Conservation (phyloP, 2,113 vertebrate species). For the Pterophyllum scalare region DNA sequence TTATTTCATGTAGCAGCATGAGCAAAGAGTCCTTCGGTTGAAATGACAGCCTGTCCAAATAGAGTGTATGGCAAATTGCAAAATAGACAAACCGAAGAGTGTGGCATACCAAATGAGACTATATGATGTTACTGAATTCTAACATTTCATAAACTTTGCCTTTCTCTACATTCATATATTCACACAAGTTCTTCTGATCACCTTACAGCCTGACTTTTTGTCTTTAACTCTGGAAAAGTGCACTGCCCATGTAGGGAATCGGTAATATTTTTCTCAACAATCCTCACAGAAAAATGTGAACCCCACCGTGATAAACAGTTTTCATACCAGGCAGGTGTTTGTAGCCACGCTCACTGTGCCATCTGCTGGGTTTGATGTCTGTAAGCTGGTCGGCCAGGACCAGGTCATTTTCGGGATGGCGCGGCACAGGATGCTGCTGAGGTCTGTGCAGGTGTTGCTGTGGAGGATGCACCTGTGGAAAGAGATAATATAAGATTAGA, state of each 20-base stretch:
- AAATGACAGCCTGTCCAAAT: no score
- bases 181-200: no score
- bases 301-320: not conserved
- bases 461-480: constrained; percentile 45
- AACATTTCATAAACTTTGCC: no score
- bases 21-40: no score
- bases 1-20: no score
- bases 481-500: constrained; percentile 22
- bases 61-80: no score
- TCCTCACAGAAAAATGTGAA: not conserved
- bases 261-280: not conserved
- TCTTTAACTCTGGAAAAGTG: no score
- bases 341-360: constrained; percentile 57
- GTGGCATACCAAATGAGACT: no score
- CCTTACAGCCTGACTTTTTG: no score
- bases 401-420: constrained; percentile 43
- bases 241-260: not conserved
- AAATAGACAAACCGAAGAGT: no score
- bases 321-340: constrained; percentile 72
- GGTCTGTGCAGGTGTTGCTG: constrained; percentile 28
- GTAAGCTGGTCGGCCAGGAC: constrained; percentile 42
- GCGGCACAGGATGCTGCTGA: not conserved
- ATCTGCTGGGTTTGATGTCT: constrained; percentile 46
- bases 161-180: no score
- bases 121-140: no score